Percentiles rank a stretch among this genome's conserved stretches.
These are phyloP conservation scores for Molorchus minor DNA, from an alignment of 2,888 invertebrate genomes.

Conservation along the genomic window DNA sequence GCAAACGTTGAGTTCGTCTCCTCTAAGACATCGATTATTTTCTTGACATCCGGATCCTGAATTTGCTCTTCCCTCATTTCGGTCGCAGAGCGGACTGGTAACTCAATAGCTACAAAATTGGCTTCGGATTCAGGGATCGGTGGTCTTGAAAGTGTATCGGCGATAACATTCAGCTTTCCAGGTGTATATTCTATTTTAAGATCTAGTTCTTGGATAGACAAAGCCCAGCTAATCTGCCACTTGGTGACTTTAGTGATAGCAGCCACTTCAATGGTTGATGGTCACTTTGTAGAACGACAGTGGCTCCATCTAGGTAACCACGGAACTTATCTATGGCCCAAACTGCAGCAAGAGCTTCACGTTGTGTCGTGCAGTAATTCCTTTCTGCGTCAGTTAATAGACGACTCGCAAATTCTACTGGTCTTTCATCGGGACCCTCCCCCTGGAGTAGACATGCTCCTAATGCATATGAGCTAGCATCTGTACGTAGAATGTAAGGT, in stretches of 20 bases:
- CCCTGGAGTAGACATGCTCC: constrained; percentile 41
- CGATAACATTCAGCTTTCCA: constrained; percentile 5
- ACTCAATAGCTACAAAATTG: constrained; percentile 10
- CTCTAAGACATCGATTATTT: constrained; percentile 42
- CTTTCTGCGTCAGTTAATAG: constrained; percentile 1
- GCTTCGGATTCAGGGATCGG: neutral
- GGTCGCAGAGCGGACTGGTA: constrained; percentile 10
- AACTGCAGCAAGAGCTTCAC: constrained; percentile 1
- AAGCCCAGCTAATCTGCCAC: constrained; percentile 62
- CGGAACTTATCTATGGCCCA: constrained; percentile 6
- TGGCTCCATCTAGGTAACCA: neutral
- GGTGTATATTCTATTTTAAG: constrained; percentile 25
- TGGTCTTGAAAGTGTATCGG: constrained; percentile 16
- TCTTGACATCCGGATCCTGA: constrained; percentile 37
- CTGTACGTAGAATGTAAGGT: constrained; percentile 42
- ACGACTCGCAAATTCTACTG: constrained; percentile 41
- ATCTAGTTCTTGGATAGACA: constrained; percentile 57
- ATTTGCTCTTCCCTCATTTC: constrained; percentile 28
- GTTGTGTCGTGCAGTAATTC: neutral
- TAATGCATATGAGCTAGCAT: constrained; percentile 36
- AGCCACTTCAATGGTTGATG: constrained; percentile 63
- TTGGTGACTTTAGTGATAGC: constrained; percentile 48
- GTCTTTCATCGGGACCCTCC: constrained; percentile 40
- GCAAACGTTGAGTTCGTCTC: neutral
- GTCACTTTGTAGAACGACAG: constrained; percentile 1